phyloP scores from a whole-genome alignment of 35 echinoderm and acorn worm species.

The Diadema setosum region DNA sequence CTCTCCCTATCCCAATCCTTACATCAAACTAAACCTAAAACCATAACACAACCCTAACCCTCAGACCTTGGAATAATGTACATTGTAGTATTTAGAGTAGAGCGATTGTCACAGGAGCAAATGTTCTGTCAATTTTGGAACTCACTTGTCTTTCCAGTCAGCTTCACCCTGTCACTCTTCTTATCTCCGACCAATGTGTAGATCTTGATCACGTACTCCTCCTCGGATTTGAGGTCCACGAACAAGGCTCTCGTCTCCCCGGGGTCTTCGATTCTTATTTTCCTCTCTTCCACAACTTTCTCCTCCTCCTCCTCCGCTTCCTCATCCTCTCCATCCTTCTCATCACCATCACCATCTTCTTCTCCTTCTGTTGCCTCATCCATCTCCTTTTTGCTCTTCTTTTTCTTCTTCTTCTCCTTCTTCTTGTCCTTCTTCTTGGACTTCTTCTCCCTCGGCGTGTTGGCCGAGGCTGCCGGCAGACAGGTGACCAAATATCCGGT shows the following conservation, averaged over 20 bases:
- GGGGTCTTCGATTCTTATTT: slow-evolving; percentile 36
- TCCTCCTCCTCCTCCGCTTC: background rate
- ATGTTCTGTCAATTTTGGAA: background rate
- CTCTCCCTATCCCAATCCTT: too few relatives aligned
- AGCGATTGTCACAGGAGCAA: too few relatives aligned
- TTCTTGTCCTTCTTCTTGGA: slow-evolving; percentile 8
- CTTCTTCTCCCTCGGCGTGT: slow-evolving; percentile 20
- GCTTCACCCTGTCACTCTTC: slow-evolving; percentile 58
- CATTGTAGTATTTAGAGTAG: too few relatives aligned
- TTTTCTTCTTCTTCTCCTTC: slow-evolving; percentile 8
- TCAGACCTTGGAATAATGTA: too few relatives aligned
- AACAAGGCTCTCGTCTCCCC: slow-evolving; percentile 38
- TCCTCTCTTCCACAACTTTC: background rate
- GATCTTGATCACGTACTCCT: slow-evolving; percentile 69
- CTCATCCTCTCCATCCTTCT: background rate
- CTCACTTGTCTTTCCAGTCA: slow-evolving; percentile 60
- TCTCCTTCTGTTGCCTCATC: background rate
- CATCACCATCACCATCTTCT: background rate
- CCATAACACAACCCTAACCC: too few relatives aligned
- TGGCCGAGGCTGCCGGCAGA: background rate
- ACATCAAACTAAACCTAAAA: too few relatives aligned
- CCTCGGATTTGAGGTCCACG: slow-evolving; percentile 29
- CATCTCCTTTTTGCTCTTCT: too few relatives aligned
- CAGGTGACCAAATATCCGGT: slow-evolving; percentile 71
- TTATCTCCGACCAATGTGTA: slow-evolving; percentile 55